phyloP scores from a whole-genome alignment of 2,797 vertebrate genomes.

The Poeciliopsis turneri region DNA sequence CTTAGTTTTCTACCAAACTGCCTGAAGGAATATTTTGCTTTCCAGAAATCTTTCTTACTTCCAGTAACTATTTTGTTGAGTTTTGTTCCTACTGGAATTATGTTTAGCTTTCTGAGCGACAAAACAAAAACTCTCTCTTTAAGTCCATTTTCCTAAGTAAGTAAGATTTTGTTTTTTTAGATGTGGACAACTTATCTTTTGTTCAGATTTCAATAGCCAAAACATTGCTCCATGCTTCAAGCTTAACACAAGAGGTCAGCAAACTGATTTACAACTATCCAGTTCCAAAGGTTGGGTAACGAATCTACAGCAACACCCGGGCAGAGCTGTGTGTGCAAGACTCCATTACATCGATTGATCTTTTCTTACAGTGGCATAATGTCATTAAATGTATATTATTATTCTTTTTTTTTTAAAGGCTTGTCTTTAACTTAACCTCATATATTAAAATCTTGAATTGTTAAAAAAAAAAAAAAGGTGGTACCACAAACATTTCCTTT shows the following conservation, averaged over 20 bases:
- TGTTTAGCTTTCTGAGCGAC: background rate
- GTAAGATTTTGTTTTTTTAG: background rate
- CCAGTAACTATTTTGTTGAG: background rate
- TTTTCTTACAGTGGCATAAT: background rate
- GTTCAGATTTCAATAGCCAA: background rate
- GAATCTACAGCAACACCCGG: background rate
- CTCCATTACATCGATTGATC: background rate
- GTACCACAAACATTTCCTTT: background rate
- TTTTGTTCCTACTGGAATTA: background rate
- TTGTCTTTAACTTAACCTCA: background rate
- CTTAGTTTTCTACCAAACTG: background rate
- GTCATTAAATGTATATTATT: background rate
- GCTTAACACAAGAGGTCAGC: slow-evolving; percentile 1
- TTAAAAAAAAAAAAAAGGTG: background rate
- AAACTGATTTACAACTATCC: background rate
- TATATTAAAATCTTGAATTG: too few relatives aligned
- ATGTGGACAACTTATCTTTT: background rate
- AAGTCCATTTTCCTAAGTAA: background rate
- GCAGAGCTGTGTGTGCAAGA: background rate
- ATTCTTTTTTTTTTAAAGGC: background rate
- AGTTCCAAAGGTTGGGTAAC: background rate
- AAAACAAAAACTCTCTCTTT: background rate
- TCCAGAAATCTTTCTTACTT: background rate
- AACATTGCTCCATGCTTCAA: background rate
- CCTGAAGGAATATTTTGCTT: background rate